These are phyloP conservation scores for Lepidotrigona ventralis DNA, from an alignment of 1,140 invertebrate species.

Conservation along the genomic window DNA sequence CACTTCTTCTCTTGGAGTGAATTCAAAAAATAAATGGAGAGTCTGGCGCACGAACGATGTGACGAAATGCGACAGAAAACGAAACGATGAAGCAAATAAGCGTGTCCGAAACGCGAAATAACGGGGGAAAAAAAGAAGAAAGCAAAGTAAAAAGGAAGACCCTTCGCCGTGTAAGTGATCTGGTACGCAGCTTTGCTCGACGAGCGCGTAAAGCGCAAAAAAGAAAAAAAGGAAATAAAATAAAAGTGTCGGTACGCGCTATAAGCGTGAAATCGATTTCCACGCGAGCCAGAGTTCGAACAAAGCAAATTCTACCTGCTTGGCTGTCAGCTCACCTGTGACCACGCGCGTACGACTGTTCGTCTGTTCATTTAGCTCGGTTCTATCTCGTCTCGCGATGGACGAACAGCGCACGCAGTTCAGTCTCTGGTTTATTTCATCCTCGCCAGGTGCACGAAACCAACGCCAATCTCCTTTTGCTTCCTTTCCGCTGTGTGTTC, in stretches of 20 bases:
- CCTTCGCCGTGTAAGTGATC: conserved; percentile 9
- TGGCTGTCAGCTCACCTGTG: conserved; percentile 12
- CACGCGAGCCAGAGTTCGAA: neutral
- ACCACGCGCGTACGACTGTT: conserved; percentile 6
- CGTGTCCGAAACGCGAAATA: neutral
- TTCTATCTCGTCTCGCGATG: conserved; percentile 15
- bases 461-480: conserved; percentile 5
- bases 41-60: neutral
- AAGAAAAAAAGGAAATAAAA: neutral
- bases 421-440: conserved; percentile 46
- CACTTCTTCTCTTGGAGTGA: conserved; percentile 6
- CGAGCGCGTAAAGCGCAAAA: neutral
- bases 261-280: conserved; percentile 36
- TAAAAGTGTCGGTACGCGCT: conserved; percentile 10
- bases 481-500: conserved; percentile 39
- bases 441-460: conserved; percentile 31
- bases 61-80: neutral
- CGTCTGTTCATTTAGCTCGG: conserved; percentile 37
- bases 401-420: conserved; percentile 20
- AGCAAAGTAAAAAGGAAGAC: neutral
- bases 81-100: neutral
- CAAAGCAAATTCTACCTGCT: conserved; percentile 19
- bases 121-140: too few species aligned
- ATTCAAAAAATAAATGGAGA: conserved; percentile 41
- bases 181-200: neutral